Base-by-base conservation (phyloP, 2,113 vertebrate genomes). In the Corythoichthys intestinalis region DNA sequence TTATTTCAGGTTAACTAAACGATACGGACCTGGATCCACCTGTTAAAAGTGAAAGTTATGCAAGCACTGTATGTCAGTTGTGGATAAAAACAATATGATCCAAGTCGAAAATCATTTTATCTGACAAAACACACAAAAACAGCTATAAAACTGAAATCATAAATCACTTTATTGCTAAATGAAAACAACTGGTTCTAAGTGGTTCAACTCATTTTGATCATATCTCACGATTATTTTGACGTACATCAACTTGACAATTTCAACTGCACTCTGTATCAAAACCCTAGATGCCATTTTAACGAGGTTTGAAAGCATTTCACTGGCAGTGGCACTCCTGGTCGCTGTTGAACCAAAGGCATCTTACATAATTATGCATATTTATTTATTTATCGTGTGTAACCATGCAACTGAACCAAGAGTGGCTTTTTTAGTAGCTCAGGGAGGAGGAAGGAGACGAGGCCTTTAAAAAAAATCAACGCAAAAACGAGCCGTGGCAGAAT, bases 301-400 rank as follows among this genome's bases (percentile, higher is more conserved):
- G 58, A 74, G 69, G 70, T 66, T 61, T 44, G 6, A 5, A 1
- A 72, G 65, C 1, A 56, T 72, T 75, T 70, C 64, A 81, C 74
- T 82, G 34, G 48, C 70, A 49, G 70, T 11, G 54, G 54, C 56
- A 49, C 56, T 70, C 48, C 66, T 74, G 66, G 56, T 70, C 52
- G 69, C 48, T 3, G n/a, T 60, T 80, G 63, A 80, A 77, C 72
- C 72, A 75, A 84, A 81, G 71, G 50, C 39, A 1, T 4, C 73
- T 86, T 80, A 78, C 11, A 71, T 86, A 86, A 89, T 77, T 73
- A 83, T 84, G 81, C 74, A 83, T 78, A 84, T 90, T 83, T 80
- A 79, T 87, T 85, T 88, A 83, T 90, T 88, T 83, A 71, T 81
- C 53, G 66, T 80, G 58, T 46, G 89, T 88, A 79, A 72, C 87